Conservation (phyloP, 2,888 invertebrate species). For the Entomobrya multifasciata region DNA sequence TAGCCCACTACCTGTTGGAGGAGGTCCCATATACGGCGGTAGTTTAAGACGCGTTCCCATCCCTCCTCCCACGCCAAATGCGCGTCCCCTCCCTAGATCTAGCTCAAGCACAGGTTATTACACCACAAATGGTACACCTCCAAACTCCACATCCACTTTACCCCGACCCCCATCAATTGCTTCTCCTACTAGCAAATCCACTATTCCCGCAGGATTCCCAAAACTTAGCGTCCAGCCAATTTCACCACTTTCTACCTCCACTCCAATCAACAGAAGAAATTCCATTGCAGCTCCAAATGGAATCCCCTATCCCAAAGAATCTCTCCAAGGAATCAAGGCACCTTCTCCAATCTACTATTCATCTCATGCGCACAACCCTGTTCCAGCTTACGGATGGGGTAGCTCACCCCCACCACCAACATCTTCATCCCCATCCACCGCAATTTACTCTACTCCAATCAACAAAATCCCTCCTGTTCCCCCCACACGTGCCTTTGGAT, state of each 20-base stretch:
- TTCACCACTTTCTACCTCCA: constrained; percentile 66
- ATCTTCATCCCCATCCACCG: too few relatives aligned
- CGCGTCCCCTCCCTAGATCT: constrained; percentile 35
- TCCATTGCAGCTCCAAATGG: constrained; percentile 65
- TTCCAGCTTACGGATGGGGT: constrained; percentile 39
- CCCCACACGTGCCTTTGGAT: constrained; percentile 51
- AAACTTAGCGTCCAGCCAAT: constrained; percentile 47
- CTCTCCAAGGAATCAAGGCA: not conserved
- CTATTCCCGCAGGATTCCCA: constrained; percentile 69
- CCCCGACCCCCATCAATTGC: constrained; percentile 25
- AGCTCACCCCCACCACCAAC: constrained; percentile 31
- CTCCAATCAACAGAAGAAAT: constrained; percentile 60
- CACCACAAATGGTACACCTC: not conserved
- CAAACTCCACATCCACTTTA: not conserved
- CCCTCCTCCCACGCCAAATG: not conserved
- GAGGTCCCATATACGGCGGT: constrained; percentile 15
- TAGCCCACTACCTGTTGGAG: constrained; percentile 30
- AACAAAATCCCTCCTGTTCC: constrained; percentile 37
- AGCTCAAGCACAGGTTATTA: constrained; percentile 48
- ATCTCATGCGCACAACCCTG: too few relatives aligned
- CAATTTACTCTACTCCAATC: not conserved
- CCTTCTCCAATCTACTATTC: constrained; percentile 54
- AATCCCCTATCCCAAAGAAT: constrained; percentile 53
- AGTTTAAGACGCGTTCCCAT: constrained; percentile 38
- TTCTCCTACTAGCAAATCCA: constrained; percentile 49